These are phyloP conservation scores for Kryptolebias ocellatus DNA, from an alignment of 2,797 vertebrate genomes.

Conservation along the genomic window DNA sequence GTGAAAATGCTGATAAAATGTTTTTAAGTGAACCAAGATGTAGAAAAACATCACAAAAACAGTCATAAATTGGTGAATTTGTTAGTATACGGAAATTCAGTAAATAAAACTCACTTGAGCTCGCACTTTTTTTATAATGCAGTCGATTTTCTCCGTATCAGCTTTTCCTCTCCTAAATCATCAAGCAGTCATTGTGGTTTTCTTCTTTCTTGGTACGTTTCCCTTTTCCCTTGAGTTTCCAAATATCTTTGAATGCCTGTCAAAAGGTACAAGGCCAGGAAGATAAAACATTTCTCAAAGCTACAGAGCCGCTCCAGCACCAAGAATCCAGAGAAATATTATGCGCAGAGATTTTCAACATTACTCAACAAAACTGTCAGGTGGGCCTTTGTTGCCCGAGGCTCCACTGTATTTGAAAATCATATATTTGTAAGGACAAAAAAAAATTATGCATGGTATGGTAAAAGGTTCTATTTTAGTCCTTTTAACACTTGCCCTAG, in stretches of 20 bases:
- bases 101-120: conserved; percentile 9
- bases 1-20: too few relatives aligned
- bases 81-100: not conserved
- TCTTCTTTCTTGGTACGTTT: conserved; percentile 23
- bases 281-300: conserved; percentile 46
- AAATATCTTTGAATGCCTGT: conserved; percentile 33
- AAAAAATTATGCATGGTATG: conserved; percentile 6
- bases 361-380: conserved; percentile 41
- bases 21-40: too few relatives aligned
- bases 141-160: not conserved
- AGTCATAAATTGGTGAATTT: not conserved
- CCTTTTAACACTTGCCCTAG: conserved; percentile 3
- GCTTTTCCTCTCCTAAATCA: conserved; percentile 3
- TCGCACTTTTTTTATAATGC: not conserved
- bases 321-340: conserved; percentile 43
- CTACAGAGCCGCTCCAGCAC: conserved; percentile 38
- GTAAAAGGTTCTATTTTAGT: not conserved
- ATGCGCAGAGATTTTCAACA: conserved; percentile 33
- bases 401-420: conserved; percentile 32
- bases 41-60: too few relatives aligned
- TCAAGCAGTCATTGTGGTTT: conserved; percentile 21
- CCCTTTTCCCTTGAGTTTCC: conserved; percentile 22
- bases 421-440: conserved; percentile 24
- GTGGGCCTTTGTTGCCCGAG: conserved; percentile 23
- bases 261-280: conserved; percentile 23